Base-by-base conservation (phyloP, 2,113 vertebrate genomes). In the Haplotaxodon microlepis region DNA sequence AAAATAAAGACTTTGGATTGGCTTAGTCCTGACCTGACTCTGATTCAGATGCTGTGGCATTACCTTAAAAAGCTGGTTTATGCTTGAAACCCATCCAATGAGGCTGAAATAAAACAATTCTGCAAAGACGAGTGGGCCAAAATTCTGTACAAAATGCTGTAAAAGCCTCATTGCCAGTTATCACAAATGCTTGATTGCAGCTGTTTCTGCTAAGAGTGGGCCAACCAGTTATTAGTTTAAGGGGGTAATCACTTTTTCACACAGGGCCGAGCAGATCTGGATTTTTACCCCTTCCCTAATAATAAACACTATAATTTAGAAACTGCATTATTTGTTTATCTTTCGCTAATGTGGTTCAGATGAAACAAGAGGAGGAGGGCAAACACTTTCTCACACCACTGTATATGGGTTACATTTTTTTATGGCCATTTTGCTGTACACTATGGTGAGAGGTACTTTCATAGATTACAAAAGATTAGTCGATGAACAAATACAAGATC, bases 321-420 rank as follows among this genome's bases (percentile, higher is more conserved):
- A 66, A n/a, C 31, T 8, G 61, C 10, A 36, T 66, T 66, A 1
- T 63, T 63, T 63, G 59, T 34, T 61, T 66, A 36, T 66, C 17
- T 66, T 66, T 66, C 61, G n/a, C 34, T 66, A 38, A 66, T 38
- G 1, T n/a, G 34, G 10, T 38, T 66, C 4, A 1, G 61, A 66
- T n/a, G 34, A 66, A 38, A 38, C 31, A 66, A 66, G 47, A 66
- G 6, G 10, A 36, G 0, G 16, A 5, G 4, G 9, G 0, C 31
- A n/a, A 66, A 38, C 31, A 12, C 31, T 36, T 66, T 61, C 38
- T 38, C 59, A 66, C 10, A 38, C 61, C 61, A 36, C 61, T 38
- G 6, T n/a, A 38, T 66, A 8, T 0, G 0, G 17, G 17, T 66
- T 66, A 38, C 6, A 38, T 29, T 59, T 59, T 45, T 59, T 59